Conservation (phyloP, 2,113 vertebrate species). For the Brevimyrus niger region DNA sequence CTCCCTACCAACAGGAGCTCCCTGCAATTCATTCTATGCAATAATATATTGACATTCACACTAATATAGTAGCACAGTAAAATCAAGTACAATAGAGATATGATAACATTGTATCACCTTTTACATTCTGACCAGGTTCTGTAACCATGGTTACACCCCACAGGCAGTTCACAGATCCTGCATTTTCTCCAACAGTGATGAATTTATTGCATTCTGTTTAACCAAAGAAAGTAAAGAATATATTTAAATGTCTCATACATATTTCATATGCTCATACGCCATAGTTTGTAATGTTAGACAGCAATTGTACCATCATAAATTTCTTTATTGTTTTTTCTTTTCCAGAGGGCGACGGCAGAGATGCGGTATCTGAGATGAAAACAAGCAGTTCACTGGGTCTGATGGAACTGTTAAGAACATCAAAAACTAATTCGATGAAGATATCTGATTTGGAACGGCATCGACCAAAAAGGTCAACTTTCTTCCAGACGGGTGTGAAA, state of each 20-base stretch:
- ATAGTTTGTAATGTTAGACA: background rate
- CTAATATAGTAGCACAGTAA: background rate
- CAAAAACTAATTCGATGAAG: constrained; percentile 54
- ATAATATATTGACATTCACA: background rate
- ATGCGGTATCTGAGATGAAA: constrained; percentile 44
- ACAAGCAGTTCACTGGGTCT: constrained; percentile 43
- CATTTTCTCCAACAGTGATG: background rate
- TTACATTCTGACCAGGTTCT: background rate
- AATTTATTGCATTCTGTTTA: background rate
- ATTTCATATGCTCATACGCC: background rate
- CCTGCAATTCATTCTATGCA: background rate
- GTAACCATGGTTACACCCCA: constrained; percentile 9
- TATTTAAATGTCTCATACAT: background rate
- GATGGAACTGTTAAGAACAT: constrained; percentile 50
- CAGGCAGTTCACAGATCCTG: background rate
- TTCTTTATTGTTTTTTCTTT: background rate
- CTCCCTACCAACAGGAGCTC: background rate
- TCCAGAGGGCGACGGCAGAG: constrained; percentile 50
- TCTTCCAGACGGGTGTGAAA: constrained; percentile 71
- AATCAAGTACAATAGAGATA: background rate
- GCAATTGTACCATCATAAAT: background rate
- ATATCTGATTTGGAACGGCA: constrained; percentile 61
- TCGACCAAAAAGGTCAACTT: constrained; percentile 69
- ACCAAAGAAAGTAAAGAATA: background rate
- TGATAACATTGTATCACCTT: constrained; percentile 2